Evolutionary conservation across 2,113 vertebrate species (phyloP), one percentile per base, ranked within the genome.

Genomic region (Hoplias malabaricus): DNA sequence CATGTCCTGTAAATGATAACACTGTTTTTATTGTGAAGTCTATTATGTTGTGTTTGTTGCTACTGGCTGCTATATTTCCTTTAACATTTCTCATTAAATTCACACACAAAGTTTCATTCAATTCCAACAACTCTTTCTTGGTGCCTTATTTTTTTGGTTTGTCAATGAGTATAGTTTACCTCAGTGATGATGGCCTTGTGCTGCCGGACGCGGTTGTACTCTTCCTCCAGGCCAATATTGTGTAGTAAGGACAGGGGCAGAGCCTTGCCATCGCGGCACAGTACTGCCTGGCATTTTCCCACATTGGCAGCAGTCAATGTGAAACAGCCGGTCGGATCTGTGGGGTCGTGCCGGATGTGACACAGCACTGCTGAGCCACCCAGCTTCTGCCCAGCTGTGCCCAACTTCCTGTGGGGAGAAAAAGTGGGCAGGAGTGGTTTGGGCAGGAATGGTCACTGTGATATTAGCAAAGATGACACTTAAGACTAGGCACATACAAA

Each of bases 161-260:
- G n/a, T n/a, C n/a, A n/a, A n/a, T n/a, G n/a, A n/a, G 8, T 6
- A 54, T 1, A 31, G 53, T 86, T 90, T 84, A 98, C 97, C 95
- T 99, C 97, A 0, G 98, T 99, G 88, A 99, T 83, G 62, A 99
- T 98, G 79, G 96, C 96, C 79, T 97, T 96, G 87, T 99, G 94
- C 84, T 94, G 95, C 71, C 94, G 94, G 77, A 98, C 91, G 62
- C 98, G 92, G 83, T 87, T 91, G 79, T 95, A 93, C 73, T 99
- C 98, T 76, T 97, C 96, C 73, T 95, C 94, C 56, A 95, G 94
- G 73, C 92, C 93, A 75, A 99, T 94, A 68, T 92, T 84, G 0
- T 98, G 96, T 4, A 94, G 93, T 62, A 94, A 91, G 3, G 98
- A 99, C 85, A 99, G 93, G 40, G 92, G 90, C 87, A 98, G 73